Evolutionary conservation across 2,113 vertebrate species (phyloP), one percentile per base, ranked within the genome.

Genomic region (Pachypanchax playfairii): DNA sequence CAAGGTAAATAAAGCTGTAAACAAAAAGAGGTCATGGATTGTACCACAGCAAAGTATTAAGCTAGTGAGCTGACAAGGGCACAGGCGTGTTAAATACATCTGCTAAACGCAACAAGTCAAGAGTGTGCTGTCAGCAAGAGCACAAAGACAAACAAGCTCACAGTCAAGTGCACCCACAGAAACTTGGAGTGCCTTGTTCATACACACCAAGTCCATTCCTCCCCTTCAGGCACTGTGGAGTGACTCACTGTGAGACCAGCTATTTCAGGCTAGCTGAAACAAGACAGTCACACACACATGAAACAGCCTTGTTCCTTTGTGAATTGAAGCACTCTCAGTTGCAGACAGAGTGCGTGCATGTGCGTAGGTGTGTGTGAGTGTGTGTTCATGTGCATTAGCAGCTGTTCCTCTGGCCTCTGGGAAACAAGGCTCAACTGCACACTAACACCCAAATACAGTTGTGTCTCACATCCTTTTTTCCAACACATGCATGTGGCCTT

Each of bases 261-360:
- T 85, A 87, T 88, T 84, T 84, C 65, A 76, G 70, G 67, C 71
- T 56, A 67, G 69, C 69, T 85, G 73, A 79, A 84, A 85, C 82
- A 55, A 84, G 51, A 83, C 74, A 75, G 69, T 69, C 76, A 81
- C 52, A 79, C 72, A 70, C 80, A 71, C 83, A 82, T 72, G 75
- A 76, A 84, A 75, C 75, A 73, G 70, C 53, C 77, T 73, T 46
- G 72, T 83, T 87, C 74, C 83, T 83, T 64, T 56, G 71, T 77
- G 74, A 78, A 75, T 43, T 67, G 41, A 74, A 68, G 65, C 54
- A 22, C 74, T 77, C 71, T 81, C 66, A 39, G 73, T 78, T 83
- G 76, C 76, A 82, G 75, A 86, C 80, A 42, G 70, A 62, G 70
- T 69, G 52, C 52, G 24, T 49, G 50, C 21, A 8, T 42, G 38